These are phyloP conservation scores for Stercorarius parasiticus DNA, from an alignment of 2,113 vertebrate genomes.

Conservation along the genomic window DNA sequence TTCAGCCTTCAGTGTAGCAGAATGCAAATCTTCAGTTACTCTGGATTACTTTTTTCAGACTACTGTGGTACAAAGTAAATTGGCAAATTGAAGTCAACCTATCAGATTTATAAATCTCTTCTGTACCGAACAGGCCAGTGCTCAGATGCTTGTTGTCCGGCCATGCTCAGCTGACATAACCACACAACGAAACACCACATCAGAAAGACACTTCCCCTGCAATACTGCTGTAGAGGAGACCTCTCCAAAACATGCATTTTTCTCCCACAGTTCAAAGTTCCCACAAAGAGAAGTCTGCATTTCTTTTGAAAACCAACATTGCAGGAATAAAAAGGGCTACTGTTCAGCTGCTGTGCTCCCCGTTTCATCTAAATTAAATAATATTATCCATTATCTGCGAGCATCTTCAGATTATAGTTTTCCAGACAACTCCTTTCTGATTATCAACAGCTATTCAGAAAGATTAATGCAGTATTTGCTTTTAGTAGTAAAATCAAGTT, in stretches of 20 bases:
- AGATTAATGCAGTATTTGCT: neutral
- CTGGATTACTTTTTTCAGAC: neutral
- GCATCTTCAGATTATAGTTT: neutral
- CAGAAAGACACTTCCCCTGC: neutral
- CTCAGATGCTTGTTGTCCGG: neutral
- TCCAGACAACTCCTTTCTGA: neutral
- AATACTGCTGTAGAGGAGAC: neutral
- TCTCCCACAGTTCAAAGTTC: neutral
- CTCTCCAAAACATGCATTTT: neutral
- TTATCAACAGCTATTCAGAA: neutral
- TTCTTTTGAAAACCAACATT: neutral
- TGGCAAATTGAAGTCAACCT: neutral
- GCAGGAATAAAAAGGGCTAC: neutral
- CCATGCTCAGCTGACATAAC: neutral
- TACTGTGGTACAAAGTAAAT: neutral
- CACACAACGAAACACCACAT: accelerated
- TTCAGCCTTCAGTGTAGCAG: neutral
- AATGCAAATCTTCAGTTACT: neutral
- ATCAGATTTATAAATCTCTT: neutral
- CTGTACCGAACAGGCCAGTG: neutral
- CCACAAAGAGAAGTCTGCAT: neutral
- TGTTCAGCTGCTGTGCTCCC: neutral
- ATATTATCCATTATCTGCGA: neutral
- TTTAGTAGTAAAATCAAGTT: neutral
- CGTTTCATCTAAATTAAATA: neutral